Percentiles rank a stretch among this genome's conserved stretches.
These are phyloP conservation scores for Onchidella celtica DNA, from an alignment of 2,888 invertebrate genomes.

Conservation along the genomic window DNA sequence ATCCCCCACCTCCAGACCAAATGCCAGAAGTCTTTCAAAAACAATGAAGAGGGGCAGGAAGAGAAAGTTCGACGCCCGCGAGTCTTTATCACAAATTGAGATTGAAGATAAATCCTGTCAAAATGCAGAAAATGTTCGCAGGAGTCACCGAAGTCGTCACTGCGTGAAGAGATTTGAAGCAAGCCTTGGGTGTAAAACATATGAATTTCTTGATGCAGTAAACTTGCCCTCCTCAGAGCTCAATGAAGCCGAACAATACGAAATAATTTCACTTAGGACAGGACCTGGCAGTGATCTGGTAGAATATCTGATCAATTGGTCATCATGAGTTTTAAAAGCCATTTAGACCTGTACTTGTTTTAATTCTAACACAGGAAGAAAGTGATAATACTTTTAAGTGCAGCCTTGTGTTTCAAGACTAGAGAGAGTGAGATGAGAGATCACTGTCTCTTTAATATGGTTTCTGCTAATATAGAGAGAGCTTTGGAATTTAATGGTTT, in stretches of 20 bases:
- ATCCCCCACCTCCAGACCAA: not conserved
- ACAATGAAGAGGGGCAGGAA: not conserved
- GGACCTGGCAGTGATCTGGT: slow-evolving; percentile 13
- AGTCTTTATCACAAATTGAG: not conserved
- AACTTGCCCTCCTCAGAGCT: not conserved
- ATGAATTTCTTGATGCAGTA: not conserved
- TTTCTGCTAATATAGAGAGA: too few relatives aligned
- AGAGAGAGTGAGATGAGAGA: too few relatives aligned
- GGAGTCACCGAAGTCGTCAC: slow-evolving; percentile 40
- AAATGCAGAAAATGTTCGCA: slow-evolving; percentile 22
- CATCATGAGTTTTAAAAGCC: not conserved
- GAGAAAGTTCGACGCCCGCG: not conserved
- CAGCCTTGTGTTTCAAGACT: too few relatives aligned
- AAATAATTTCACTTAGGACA: slow-evolving; percentile 41
- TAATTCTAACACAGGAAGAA: too few relatives aligned
- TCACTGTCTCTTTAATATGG: too few relatives aligned
- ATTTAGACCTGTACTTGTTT: not conserved
- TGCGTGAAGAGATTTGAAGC: slow-evolving; percentile 33
- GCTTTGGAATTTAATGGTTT: too few relatives aligned
- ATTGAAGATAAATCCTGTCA: not conserved
- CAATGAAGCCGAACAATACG: slow-evolving; percentile 27
- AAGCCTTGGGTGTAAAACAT: not conserved
- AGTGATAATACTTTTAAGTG: too few relatives aligned
- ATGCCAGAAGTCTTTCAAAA: not conserved
- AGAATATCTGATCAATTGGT: slow-evolving; percentile 44